Base-by-base conservation (phyloP, 2,888 invertebrate genomes). In the Mechanitis messenoides region DNA sequence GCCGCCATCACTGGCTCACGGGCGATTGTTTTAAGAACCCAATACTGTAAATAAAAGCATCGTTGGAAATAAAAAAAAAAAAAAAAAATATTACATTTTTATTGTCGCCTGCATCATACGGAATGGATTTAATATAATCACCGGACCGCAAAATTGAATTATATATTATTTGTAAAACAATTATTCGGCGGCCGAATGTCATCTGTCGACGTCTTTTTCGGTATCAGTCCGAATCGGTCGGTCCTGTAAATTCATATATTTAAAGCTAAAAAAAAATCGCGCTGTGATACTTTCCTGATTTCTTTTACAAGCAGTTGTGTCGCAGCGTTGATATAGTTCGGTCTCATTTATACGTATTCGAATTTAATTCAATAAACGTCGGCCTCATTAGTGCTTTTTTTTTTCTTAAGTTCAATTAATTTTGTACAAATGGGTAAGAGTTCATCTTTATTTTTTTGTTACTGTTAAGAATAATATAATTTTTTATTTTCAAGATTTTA, bases 121-220 rank as follows among this genome's bases (percentile, higher is more conserved):
- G 78, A 80, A 79, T 79, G 84, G 81, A 79, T 79, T 83, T 85
- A 83, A 85, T 84, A 83, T 87, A 84, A 87, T 81, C 80, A 78
- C 68, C 70, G 74, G 76, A 75, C 76, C 77, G 81, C 82, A 77
- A 87, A 87, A 87, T 87, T 88, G 84, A 85, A 87, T 89, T 87
- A 86, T 87, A 87, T 87, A 86, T 87, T 82, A 77, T 79, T 75
- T 72, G 75, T 67, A 83, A 83, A 75, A 77, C 78, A 82, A 83
- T 84, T 80, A 79, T 77, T 75, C 77, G 78, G 75, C 75, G 75
- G 73, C 76, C 73, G 72, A 73, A 72, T 70, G 76, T 72, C 69
- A 73, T 65, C 69, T 69, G 71, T 74, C 67, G 71, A 68, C 69
- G 71, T 77, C 74, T 75, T 78, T 77, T 76, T 76, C 71, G 72